Evolutionary conservation across 2,113 vertebrate species (phyloP).

Genomic region (Spilogale gracilis): DNA sequence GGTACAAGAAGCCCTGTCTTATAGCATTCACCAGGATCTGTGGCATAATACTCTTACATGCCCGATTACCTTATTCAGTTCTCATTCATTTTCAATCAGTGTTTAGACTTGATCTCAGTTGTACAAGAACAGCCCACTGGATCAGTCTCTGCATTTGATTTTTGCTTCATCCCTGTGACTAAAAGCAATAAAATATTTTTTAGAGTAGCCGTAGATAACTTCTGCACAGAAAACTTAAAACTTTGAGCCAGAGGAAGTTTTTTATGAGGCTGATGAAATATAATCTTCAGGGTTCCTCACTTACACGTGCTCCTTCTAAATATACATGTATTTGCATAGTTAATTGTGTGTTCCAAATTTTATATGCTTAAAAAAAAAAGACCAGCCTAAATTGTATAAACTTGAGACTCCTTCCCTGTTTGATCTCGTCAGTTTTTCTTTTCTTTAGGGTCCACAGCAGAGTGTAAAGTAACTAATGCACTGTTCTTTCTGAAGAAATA

Average conservation of each 20-base stretch:
- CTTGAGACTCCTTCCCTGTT: neutral
- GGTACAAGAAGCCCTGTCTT: neutral
- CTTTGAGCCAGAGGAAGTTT: constrained; percentile 26
- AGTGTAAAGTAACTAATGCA: neutral
- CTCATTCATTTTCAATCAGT: neutral
- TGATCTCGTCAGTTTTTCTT: neutral
- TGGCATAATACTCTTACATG: neutral
- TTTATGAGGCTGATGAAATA: constrained; percentile 59
- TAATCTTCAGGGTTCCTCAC: neutral
- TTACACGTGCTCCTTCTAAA: constrained; percentile 30
- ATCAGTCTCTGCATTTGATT: neutral
- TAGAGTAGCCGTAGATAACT: neutral
- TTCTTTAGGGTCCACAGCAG: neutral
- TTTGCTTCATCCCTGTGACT: neutral
- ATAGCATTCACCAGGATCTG: neutral
- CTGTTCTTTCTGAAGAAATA: neutral
- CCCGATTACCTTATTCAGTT: neutral
- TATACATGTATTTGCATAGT: constrained; percentile 59
- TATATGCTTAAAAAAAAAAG: neutral
- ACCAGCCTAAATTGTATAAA: neutral
- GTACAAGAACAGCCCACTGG: neutral
- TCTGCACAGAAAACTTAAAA: constrained; percentile 41
- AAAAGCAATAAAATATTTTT: constrained; percentile 16
- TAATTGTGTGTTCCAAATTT: constrained; percentile 59
- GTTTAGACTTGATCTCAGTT: neutral